Percentiles rank a stretch among this genome's conserved stretches.
Evolutionary conservation across 2,113 vertebrate genomes (phyloP).

Genomic region (Nibea albiflora): DNA sequence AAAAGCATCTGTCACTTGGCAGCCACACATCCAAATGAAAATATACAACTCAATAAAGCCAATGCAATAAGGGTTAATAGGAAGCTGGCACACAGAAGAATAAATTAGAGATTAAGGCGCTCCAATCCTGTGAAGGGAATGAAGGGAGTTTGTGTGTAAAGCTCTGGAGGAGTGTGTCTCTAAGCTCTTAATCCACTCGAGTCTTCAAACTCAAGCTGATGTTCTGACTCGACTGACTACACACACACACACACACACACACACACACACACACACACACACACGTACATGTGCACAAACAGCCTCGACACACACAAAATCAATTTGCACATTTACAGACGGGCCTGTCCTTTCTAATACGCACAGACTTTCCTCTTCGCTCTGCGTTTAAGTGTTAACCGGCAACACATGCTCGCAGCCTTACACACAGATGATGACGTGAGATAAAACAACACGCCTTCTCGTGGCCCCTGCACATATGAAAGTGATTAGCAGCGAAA

Average conservation of each 20-base stretch:
- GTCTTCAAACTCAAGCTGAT: conserved; percentile 51
- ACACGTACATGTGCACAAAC: not conserved
- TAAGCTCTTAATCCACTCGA: conserved; percentile 75
- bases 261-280: conserved; percentile 15
- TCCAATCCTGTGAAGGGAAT: conserved; percentile 33
- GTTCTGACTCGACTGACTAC: conserved; percentile 28
- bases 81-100: conserved; percentile 36
- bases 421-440: conserved; percentile 51
- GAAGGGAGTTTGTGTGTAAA: conserved; percentile 52
- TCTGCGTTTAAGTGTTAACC: conserved; percentile 51
- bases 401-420: conserved; percentile 59
- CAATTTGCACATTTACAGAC: conserved; percentile 19
- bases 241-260: not conserved
- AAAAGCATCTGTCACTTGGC: not conserved
- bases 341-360: conserved; percentile 18
- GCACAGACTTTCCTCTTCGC: conserved; percentile 27
- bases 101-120: conserved; percentile 63
- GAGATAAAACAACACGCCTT: conserved; percentile 67
- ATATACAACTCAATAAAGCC: not conserved
- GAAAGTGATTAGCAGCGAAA: conserved; percentile 71
- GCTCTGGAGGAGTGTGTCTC: conserved; percentile 63
- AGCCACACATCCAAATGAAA: not conserved
- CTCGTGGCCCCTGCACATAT: conserved; percentile 62
- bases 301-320: conserved; percentile 7
- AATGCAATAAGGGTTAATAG: conserved; percentile 14